Conservation (phyloP, 2,888 invertebrate genomes). For the Drosophila flavopinicola region DNA sequence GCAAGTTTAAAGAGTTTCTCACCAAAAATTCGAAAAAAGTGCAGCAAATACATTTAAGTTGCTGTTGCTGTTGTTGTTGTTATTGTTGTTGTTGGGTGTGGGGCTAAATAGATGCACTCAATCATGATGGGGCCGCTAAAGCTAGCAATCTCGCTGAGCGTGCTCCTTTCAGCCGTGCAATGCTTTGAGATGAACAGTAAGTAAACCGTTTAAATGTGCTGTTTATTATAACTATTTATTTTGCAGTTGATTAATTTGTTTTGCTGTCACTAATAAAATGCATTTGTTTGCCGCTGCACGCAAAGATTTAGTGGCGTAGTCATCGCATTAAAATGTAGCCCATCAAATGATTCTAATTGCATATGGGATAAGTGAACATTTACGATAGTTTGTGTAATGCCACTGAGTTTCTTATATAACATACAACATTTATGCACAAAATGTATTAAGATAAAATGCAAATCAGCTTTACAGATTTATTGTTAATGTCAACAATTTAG, state of each 20-base stretch:
- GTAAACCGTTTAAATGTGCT: slow-evolving; percentile 43
- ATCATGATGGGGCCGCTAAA: slow-evolving; percentile 52
- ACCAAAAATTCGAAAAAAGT: slow-evolving; percentile 34
- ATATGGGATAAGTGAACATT: slow-evolving; percentile 7
- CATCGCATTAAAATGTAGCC: slow-evolving; percentile 6
- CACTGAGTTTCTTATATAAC: neutral
- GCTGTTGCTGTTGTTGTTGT: neutral
- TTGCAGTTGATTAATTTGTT: too few relatives aligned
- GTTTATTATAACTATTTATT: too few relatives aligned
- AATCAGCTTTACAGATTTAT: neutral
- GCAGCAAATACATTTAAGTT: slow-evolving; percentile 37
- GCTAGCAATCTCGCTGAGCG: slow-evolving; percentile 31
- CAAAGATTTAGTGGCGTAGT: slow-evolving; percentile 11
- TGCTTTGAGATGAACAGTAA: slow-evolving; percentile 79
- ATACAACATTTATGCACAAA: neutral
- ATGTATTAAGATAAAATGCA: neutral
- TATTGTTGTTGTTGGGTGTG: slow-evolving; percentile 8
- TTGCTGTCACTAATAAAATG: slow-evolving; percentile 2
- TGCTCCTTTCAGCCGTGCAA: slow-evolving; percentile 39
- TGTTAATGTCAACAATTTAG: neutral
- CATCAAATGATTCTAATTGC: slow-evolving; percentile 24
- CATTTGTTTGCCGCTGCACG: slow-evolving; percentile 18
- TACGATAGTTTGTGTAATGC: slow-evolving; percentile 4
- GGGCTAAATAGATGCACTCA: slow-evolving; percentile 14
- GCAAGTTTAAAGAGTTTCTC: slow-evolving; percentile 49